Evolutionary conservation across 2,797 vertebrate species (phyloP), one percentile per base, ranked within the genome.

Genomic region (Lophius americanus): DNA sequence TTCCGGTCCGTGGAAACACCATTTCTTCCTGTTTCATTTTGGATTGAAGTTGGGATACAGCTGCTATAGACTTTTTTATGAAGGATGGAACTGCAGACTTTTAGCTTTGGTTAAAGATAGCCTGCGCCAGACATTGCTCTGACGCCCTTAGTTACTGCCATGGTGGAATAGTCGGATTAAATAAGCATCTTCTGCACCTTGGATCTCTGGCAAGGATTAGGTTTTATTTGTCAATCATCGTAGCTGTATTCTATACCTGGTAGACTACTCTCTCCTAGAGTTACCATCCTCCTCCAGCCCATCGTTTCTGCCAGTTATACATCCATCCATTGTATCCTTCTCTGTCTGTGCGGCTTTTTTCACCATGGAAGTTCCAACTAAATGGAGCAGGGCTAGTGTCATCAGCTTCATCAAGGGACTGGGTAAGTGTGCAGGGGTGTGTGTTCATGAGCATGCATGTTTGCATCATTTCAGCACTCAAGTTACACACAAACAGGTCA

Each of bases 381-480:
- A 94, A 85, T 98, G 97, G 96, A 97, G 95, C 91, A 95, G 95
- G 89, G 94, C 96, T 81, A 97, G 95, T 82, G 93, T 98, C 92
- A 95, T 98, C 93, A 92, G 93, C 94, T 96, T 99, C 92, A 97
- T 99, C 90, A 99, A 98, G 91, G 96, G 96, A 37, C 95, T 99
- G 3, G 97, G 98, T 98, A 98, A 94, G 97, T 95, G 71, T 64
- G 62, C 41, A 56, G 35, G 67, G n/a, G 50, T 56, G 64, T 71
- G 51, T 69, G 50, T 80, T 71, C 48, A 43, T 54, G 67, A 68
- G 73, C 51, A n/a, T 57, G 13, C 63, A 62, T 72, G 75, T 72
- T 73, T 75, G 70, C 77, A 70, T 78, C 75, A 9, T 68, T 66
- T 23, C 36, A 57, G 60, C 33, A 50, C 47, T 85, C 54, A 8